Evolutionary conservation across 2,888 invertebrate species (phyloP).

Genomic region (Nemoura dubitans): DNA sequence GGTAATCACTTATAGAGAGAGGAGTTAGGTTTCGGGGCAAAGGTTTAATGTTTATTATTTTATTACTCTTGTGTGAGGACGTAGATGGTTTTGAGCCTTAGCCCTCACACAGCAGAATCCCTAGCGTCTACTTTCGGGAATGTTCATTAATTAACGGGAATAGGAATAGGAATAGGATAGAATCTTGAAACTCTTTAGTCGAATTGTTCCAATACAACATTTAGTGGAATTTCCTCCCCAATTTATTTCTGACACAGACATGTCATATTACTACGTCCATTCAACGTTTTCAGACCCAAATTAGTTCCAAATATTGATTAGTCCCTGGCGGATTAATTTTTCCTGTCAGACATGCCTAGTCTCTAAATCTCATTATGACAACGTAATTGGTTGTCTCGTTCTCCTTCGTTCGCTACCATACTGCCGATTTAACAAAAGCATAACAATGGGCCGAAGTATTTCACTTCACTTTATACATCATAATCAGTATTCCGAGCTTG

Average conservation of each 20-base stretch:
- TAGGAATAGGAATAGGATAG: not conserved
- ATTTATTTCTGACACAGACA: not conserved
- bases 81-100: too few species aligned
- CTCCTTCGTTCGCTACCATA: not conserved
- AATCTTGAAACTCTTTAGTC: not conserved
- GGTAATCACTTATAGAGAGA: too few species aligned
- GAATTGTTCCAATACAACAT: too few species aligned
- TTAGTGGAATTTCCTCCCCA: not conserved
- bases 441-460: not conserved
- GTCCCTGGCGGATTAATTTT: not conserved
- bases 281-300: not conserved
- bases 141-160: too few species aligned
- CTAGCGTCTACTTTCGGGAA: too few species aligned
- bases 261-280: not conserved
- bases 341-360: not conserved
- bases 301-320: slow-evolving; percentile 4
- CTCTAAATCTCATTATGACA: not conserved
- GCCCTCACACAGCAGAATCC: too few species aligned
- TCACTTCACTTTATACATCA: not conserved
- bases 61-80: too few species aligned
- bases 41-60: too few species aligned
- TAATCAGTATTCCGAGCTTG: not conserved
- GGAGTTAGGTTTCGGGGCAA: too few species aligned
- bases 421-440: not conserved
- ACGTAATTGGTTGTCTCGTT: not conserved